A percentile compares a stretch with the other conserved stretches of the same genome.
Evolutionary conservation across 2,888 invertebrate genomes (phyloP).

Genomic region (Troglohyphantes excavatus): DNA sequence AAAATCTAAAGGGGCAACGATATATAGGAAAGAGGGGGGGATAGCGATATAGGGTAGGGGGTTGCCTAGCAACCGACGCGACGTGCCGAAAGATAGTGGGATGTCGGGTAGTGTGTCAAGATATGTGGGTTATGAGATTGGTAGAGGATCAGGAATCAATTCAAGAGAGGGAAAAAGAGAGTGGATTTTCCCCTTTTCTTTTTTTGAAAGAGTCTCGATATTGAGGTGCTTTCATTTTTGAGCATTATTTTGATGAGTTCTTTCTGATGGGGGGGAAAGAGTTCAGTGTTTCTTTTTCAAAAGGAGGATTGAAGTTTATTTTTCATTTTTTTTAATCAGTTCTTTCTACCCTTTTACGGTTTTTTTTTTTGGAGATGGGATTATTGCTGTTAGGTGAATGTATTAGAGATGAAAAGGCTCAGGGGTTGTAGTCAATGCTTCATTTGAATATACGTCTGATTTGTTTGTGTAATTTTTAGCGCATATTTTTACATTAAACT

Average conservation of each 20-base stretch:
- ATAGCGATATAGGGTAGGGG: constrained; percentile 44
- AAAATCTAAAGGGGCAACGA: constrained; percentile 36
- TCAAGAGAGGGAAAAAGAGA: background rate
- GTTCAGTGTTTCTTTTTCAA: background rate
- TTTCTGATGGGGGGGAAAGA: background rate
- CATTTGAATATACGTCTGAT: no score
- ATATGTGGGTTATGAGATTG: constrained; percentile 55
- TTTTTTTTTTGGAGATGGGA: no score
- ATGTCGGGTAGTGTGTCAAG: constrained; percentile 56
- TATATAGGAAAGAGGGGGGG: background rate
- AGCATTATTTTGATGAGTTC: constrained; percentile 5
- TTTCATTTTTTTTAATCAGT: no score
- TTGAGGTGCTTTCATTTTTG: background rate
- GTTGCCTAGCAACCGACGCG: constrained; percentile 71
- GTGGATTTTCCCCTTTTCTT: background rate
- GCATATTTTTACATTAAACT: no score
- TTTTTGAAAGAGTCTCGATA: background rate
- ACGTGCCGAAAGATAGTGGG: constrained; percentile 44
- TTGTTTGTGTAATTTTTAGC: no score
- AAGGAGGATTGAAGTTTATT: background rate
- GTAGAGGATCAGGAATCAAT: constrained; percentile 15
- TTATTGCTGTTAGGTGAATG: no score
- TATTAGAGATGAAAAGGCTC: no score
- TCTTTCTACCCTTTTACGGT: background rate
- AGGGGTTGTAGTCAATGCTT: no score